Conservation (phyloP, 2,888 invertebrate genomes). For the Leptogaster cylindrica region DNA sequence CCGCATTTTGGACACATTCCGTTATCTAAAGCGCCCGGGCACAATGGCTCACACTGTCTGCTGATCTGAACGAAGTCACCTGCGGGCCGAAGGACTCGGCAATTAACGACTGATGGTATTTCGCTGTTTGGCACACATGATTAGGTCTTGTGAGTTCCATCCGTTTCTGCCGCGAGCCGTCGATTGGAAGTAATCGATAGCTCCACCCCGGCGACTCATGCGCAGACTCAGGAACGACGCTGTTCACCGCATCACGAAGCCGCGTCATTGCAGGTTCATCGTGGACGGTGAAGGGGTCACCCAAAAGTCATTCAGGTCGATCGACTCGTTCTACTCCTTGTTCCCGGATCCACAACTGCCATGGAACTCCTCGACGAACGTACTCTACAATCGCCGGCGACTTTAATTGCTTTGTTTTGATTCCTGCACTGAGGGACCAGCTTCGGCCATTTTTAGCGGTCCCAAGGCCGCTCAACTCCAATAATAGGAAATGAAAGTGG, state of each 20-base stretch:
- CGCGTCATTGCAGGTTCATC: constrained; percentile 22
- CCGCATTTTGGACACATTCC: neutral
- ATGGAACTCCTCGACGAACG: constrained; percentile 20
- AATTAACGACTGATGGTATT: constrained; percentile 29
- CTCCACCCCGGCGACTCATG: constrained; percentile 19
- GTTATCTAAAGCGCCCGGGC: neutral
- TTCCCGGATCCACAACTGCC: too few relatives aligned
- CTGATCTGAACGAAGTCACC: neutral
- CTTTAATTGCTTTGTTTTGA: constrained; percentile 9
- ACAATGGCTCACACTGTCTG: neutral
- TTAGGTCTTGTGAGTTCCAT: constrained; percentile 2
- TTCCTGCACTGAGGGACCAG: neutral
- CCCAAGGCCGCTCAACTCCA: too few relatives aligned
- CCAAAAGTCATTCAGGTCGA: neutral
- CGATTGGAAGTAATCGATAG: constrained; percentile 17
- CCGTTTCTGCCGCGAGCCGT: neutral
- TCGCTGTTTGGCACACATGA: constrained; percentile 27
- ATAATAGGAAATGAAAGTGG: too few relatives aligned
- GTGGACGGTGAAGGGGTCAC: neutral
- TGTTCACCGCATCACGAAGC: neutral
- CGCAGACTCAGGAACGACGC: neutral
- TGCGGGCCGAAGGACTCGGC: constrained; percentile 16
- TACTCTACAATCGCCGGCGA: constrained; percentile 2
- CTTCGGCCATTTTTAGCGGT: too few relatives aligned
- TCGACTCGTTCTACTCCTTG: neutral